Percentiles rank a stretch among this genome's conserved stretches.
phyloP scores from a whole-genome alignment of 30 jellyfish, hydroid and myxozoan genomes.

The Catostylus mosaicus region DNA sequence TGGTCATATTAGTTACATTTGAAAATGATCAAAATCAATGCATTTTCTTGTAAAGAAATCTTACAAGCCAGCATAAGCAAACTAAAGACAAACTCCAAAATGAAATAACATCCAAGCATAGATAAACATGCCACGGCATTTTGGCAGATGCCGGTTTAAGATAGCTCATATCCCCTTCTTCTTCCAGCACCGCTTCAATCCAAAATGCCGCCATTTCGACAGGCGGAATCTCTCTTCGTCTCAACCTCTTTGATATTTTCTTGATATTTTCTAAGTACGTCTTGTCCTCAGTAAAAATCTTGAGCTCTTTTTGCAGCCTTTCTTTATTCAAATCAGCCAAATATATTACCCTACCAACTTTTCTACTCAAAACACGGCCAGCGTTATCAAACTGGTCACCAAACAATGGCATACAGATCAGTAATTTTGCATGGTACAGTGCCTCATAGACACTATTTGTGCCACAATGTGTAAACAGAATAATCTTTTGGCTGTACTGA shows the following conservation, averaged over 20 bases:
- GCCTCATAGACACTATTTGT: slow-evolving; percentile 63
- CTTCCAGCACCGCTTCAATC: slow-evolving; percentile 34
- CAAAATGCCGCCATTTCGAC: slow-evolving; percentile 42
- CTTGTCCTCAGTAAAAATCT: neutral
- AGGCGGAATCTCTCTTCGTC: slow-evolving; percentile 25
- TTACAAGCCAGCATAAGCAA: too few relatives aligned
- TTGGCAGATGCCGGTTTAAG: slow-evolving; percentile 36
- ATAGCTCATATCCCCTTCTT: slow-evolving; percentile 23
- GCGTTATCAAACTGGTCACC: slow-evolving; percentile 71
- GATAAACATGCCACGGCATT: neutral
- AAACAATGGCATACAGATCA: slow-evolving; percentile 57
- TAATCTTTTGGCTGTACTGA: neutral
- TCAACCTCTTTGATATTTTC: slow-evolving; percentile 36
- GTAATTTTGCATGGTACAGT: slow-evolving; percentile 21
- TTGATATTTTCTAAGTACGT: neutral
- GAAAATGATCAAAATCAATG: too few relatives aligned
- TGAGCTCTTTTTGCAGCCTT: neutral
- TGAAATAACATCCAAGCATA: slow-evolving; percentile 16
- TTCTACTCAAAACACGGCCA: slow-evolving; percentile 37
- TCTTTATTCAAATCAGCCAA: neutral
- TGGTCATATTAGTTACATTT: too few relatives aligned
- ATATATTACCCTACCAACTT: slow-evolving; percentile 26
- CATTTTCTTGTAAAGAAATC: too few relatives aligned
- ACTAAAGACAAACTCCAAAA: slow-evolving; percentile 45
- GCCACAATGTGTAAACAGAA: slow-evolving; percentile 57